A percentile compares a stretch with the other conserved stretches of the same genome.
Conservation (phyloP, 2,888 invertebrate genomes). For the Agrypnus murinus region DNA sequence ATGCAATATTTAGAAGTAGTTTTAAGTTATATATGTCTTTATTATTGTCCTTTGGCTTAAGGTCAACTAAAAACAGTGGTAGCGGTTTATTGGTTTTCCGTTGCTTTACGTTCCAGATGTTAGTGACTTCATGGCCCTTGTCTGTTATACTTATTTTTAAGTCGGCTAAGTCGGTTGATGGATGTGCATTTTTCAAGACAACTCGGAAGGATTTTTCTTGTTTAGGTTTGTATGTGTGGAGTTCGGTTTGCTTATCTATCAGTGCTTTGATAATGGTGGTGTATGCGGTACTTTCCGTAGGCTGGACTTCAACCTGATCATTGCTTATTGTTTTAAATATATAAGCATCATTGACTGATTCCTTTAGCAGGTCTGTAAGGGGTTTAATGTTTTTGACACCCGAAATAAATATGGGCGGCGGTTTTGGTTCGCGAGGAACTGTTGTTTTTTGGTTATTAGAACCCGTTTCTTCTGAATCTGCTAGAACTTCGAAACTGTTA, state of each 20-base stretch:
- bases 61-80: background rate
- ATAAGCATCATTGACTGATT: background rate
- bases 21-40: conserved; percentile 4
- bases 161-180: background rate
- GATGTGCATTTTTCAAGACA: conserved; percentile 13
- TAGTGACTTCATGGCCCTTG: background rate
- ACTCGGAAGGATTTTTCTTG: background rate
- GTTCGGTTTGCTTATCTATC: background rate
- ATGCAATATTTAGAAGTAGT: background rate
- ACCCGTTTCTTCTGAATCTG: too few species aligned
- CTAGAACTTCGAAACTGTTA: too few species aligned
- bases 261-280: conserved; percentile 8
- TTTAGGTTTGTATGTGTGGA: conserved; percentile 5
- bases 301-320: too few species aligned
- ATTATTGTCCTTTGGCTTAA: conserved; percentile 2
- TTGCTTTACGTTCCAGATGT: conserved; percentile 11
- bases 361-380: background rate
- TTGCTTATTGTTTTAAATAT: conserved; percentile 3
- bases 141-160: background rate
- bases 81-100: background rate
- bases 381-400: conserved; percentile 7
- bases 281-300: background rate
- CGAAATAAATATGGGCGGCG: conserved; percentile 1
- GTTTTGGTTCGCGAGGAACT: conserved; percentile 15
- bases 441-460: too few species aligned